Evolutionary conservation across 2,797 vertebrate genomes (phyloP).

Genomic region (Enteromius unitaeniatus): DNA sequence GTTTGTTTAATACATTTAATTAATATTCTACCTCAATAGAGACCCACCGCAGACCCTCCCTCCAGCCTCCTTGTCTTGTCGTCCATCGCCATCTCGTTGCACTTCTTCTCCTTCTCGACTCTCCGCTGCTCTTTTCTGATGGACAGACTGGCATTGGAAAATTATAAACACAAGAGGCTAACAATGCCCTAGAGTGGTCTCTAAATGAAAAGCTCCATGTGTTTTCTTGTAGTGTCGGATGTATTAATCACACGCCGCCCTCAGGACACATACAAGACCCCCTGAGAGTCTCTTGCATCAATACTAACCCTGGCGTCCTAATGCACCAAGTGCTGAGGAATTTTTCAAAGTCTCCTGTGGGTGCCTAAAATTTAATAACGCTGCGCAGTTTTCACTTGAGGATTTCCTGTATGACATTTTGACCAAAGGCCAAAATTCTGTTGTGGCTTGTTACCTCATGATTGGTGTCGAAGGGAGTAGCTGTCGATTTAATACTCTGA

Average conservation of each 20-base stretch:
- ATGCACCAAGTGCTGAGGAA: slow-evolving; percentile 32
- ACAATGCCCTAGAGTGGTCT: slow-evolving; percentile 72
- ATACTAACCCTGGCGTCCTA: slow-evolving; percentile 10
- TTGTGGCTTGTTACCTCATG: slow-evolving; percentile 16
- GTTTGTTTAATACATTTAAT: slow-evolving; percentile 96
- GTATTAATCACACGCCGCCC: slow-evolving; percentile 73
- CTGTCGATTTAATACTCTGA: slow-evolving; percentile 44
- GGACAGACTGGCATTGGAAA: slow-evolving; percentile 75
- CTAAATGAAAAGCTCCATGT: slow-evolving; percentile 79
- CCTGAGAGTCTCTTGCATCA: slow-evolving; percentile 14
- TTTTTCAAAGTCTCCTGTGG: slow-evolving; percentile 31
- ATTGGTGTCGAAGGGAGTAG: not conserved
- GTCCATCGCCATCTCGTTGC: slow-evolving; percentile 41
- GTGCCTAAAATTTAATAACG: slow-evolving; percentile 38
- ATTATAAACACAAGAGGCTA: slow-evolving; percentile 81
- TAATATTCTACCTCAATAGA: slow-evolving; percentile 88
- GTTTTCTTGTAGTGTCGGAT: slow-evolving; percentile 71
- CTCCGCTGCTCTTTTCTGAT: slow-evolving; percentile 46
- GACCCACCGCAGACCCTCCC: slow-evolving; percentile 66
- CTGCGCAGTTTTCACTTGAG: slow-evolving; percentile 36
- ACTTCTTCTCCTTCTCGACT: slow-evolving; percentile 14
- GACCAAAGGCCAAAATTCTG: slow-evolving; percentile 43
- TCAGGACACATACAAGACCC: slow-evolving; percentile 63
- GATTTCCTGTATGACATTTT: slow-evolving; percentile 43
- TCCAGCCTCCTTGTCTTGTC: slow-evolving; percentile 68